Conservation (phyloP, 2,888 invertebrate genomes). For the Tenthredo livida region DNA sequence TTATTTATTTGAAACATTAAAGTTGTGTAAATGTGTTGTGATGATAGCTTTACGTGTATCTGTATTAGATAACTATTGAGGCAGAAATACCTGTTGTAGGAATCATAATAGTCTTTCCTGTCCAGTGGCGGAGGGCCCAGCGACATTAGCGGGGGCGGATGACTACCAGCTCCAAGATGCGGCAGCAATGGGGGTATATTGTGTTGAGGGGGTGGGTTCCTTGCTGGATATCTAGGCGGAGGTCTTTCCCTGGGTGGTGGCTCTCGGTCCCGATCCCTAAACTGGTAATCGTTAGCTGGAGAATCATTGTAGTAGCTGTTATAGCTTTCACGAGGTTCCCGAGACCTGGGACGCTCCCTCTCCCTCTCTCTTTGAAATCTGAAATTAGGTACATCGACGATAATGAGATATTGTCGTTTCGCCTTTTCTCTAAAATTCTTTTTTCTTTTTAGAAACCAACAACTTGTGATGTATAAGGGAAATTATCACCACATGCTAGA, state of each 20-base stretch:
- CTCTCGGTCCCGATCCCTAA: conserved; percentile 73
- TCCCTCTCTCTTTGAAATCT: conserved; percentile 75
- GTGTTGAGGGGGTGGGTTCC: conserved; percentile 72
- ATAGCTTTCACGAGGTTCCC: conserved; percentile 72
- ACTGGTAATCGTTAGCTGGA: conserved; percentile 73
- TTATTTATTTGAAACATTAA: conserved; percentile 33
- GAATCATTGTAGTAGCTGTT: conserved; percentile 74
- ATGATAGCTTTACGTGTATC: conserved; percentile 69
- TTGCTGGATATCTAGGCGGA: conserved; percentile 70
- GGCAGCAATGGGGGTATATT: conserved; percentile 70
- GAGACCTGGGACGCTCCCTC: conserved; percentile 72
- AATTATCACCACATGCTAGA: not conserved
- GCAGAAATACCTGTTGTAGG: conserved; percentile 79
- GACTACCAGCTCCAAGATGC: conserved; percentile 69
- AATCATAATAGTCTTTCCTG: conserved; percentile 79
- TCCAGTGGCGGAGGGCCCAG: conserved; percentile 74
- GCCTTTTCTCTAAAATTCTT: too few species aligned
- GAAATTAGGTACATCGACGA: too few species aligned
- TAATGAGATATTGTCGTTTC: too few species aligned
- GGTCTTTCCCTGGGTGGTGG: conserved; percentile 68
- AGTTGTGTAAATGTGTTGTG: conserved; percentile 47
- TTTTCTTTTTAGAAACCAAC: not conserved
- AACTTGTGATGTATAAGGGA: not conserved
- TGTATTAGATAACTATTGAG: conserved; percentile 77
- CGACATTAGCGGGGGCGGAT: conserved; percentile 72